Base-by-base conservation (phyloP, 2,888 invertebrate genomes). In the Argynnis bischoffii region DNA sequence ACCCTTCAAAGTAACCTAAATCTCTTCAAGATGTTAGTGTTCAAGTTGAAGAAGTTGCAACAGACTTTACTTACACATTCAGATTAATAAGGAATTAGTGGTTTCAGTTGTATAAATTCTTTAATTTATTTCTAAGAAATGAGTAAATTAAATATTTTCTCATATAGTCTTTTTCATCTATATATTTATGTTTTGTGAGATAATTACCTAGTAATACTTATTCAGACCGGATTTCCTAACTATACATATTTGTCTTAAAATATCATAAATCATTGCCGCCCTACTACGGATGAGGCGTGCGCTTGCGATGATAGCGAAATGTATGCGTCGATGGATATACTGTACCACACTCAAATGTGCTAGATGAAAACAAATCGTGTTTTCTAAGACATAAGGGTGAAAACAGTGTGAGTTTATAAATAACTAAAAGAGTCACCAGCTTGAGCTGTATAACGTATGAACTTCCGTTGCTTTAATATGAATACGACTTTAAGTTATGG, bases 241-340 rank as follows among this genome's bases (percentile, higher is more conserved):
- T n/a, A n/a, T 18, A 21, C 59, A 50, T 55, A 41, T 41, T 16
- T 64, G n/a, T 60, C 66, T 46, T 51, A 35, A 50, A 64, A 66
- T 26, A 16, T 35, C 16, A 55, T 66, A 60, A 76, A 70, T 74
- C 72, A 75, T 74, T 69, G 78, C 68, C 78, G 78, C 80, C 76
- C 75, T 78, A 81, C 74, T 64, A 41, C 67, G 72, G 72, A 72
- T 67, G 70, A 70, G 67, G 63, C 67, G 69, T 75, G 78, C 76
- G 78, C 76, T 70, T 73, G 74, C 70, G 76, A 73, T 81, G 88
- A 88, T 86, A 85, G 84, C 81, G 80, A 81, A 83, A 86, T 80
- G 84, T 73, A 74, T 77, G 78, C 81, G 85, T 75, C 81, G 88
- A 89, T 74, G 81, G 89, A 89, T 89, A 86, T 87, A 89, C 80